These are phyloP conservation scores for Equus quagga DNA, from an alignment of 2,113 vertebrate species.

Conservation along the genomic window DNA sequence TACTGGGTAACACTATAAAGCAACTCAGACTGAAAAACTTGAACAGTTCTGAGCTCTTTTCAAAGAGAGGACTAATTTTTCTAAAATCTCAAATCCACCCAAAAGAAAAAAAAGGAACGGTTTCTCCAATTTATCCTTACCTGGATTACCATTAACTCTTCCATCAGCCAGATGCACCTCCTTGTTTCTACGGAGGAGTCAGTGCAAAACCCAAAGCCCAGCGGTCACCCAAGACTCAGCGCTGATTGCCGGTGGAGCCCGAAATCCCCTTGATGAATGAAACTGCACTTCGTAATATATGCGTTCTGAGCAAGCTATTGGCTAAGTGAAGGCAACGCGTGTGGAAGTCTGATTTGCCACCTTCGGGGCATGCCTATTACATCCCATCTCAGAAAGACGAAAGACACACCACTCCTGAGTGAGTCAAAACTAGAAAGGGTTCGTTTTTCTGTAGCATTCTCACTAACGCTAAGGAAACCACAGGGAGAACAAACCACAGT, in stretches of 20 bases:
- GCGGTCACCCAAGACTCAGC: neutral
- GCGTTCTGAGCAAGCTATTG: constrained; percentile 21
- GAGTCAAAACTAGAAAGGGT: constrained; percentile 56
- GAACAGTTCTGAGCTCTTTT: neutral
- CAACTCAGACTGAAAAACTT: neutral
- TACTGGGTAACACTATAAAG: neutral
- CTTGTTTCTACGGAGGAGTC: neutral
- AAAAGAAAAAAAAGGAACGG: neutral
- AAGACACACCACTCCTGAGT: neutral
- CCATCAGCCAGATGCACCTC: neutral
- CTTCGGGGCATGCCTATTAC: constrained; percentile 46
- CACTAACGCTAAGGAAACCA: constrained; percentile 51
- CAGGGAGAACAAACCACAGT: neutral
- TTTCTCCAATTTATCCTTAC: constrained; percentile 23
- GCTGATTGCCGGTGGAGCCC: neutral
- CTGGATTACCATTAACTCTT: neutral
- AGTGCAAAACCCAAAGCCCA: neutral
- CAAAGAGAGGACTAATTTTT: neutral
- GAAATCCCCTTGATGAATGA: constrained; percentile 62
- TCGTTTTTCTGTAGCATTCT: constrained; percentile 47
- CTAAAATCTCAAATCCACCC: constrained; percentile 17
- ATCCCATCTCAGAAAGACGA: constrained; percentile 37
- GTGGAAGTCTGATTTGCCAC: constrained; percentile 67
- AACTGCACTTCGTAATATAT: neutral
- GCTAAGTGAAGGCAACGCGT: constrained; percentile 41